phyloP scores from a whole-genome alignment of 2,797 vertebrate species.

The Erpetoichthys calabaricus region DNA sequence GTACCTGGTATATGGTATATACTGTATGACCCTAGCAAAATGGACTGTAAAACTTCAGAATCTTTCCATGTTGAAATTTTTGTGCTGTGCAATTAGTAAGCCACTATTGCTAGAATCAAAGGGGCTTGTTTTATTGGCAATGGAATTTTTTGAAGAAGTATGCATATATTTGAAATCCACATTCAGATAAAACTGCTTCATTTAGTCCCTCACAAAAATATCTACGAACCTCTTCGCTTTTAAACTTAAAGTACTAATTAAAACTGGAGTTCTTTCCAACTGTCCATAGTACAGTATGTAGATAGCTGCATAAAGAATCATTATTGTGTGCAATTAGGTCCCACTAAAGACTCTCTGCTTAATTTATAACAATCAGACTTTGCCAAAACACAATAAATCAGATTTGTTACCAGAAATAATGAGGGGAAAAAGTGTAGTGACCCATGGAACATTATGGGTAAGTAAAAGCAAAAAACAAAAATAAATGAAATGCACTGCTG shows the following conservation, averaged over 20 bases:
- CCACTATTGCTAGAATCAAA: too few species aligned
- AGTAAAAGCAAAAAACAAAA: background rate
- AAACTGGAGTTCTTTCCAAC: background rate
- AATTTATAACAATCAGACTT: slow-evolving; percentile 53
- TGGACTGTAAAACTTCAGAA: too few species aligned
- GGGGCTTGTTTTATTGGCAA: too few species aligned
- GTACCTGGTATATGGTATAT: too few species aligned
- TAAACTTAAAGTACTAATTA: background rate
- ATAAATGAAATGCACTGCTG: background rate
- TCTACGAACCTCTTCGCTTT: too few species aligned
- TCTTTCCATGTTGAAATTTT: too few species aligned
- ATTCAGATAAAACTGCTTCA: too few species aligned
- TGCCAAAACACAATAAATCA: slow-evolving; percentile 51
- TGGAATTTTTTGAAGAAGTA: too few species aligned
- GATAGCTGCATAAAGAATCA: slow-evolving; percentile 6
- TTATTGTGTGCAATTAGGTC: slow-evolving; percentile 14
- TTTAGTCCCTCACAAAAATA: too few species aligned
- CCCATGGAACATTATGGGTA: background rate
- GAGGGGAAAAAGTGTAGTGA: slow-evolving; percentile 10
- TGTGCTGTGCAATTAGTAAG: too few species aligned
- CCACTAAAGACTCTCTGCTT: slow-evolving; percentile 34
- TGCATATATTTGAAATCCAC: too few species aligned
- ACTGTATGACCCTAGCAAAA: too few species aligned
- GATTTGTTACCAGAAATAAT: slow-evolving; percentile 17
- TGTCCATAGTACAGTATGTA: background rate